A percentile compares a stretch with the other conserved stretches of the same genome.
phyloP scores from a whole-genome alignment of 2,888 invertebrate genomes.

The Alitta virens region DNA sequence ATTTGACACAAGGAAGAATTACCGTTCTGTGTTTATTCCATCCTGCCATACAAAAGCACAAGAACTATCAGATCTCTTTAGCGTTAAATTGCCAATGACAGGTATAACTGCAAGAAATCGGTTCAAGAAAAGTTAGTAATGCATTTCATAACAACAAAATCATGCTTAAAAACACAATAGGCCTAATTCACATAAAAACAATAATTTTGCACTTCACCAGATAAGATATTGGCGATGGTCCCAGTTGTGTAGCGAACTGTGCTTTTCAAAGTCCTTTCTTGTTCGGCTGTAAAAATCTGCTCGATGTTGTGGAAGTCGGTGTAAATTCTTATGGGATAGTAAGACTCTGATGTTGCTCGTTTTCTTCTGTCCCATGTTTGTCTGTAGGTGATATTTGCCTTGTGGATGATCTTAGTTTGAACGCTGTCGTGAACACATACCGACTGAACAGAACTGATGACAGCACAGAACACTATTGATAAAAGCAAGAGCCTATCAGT shows the following conservation, averaged over 20 bases:
- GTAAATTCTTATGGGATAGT: conserved; percentile 12
- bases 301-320: not conserved
- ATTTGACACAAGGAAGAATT: not conserved
- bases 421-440: conserved; percentile 7
- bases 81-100: conserved; percentile 13
- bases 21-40: conserved; percentile 18
- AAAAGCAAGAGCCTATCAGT: too few relatives aligned
- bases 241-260: conserved; percentile 2
- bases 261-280: conserved; percentile 2
- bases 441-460: too few relatives aligned
- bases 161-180: too few relatives aligned
- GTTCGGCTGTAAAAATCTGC: not conserved
- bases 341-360: conserved; percentile 1
- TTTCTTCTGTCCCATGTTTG: not conserved
- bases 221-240: conserved; percentile 9
- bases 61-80: conserved; percentile 5
- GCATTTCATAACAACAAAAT: too few relatives aligned
- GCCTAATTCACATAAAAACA: too few relatives aligned
- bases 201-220: not conserved
- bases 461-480: too few relatives aligned
- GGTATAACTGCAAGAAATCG: conserved; percentile 17
- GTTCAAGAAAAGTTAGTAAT: not conserved
- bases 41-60: not conserved
- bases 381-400: not conserved
- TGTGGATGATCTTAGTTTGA: not conserved